Evolutionary conservation across 1,140 invertebrate species (phyloP), one percentile per base, ranked within the genome.

Genomic region (Lucilia sericata): DNA sequence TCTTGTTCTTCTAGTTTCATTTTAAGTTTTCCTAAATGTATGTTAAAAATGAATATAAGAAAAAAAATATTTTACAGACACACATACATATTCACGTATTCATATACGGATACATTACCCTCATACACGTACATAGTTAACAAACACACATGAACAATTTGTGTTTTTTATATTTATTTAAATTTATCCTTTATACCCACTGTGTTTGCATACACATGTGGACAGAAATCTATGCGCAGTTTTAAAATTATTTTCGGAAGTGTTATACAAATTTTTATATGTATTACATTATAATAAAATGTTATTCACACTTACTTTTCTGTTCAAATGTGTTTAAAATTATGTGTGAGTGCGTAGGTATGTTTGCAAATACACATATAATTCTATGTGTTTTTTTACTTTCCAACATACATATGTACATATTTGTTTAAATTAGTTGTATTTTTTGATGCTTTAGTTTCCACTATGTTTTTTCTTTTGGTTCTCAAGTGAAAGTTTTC

Each of bases 361-460:
- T 74, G 14, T 74, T 19, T 25, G n/a, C 21, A 21, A 10, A 30
- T n/a, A n/a, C n/a, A n/a, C 25, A 30, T 30, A 2, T 30, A n/a
- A n/a, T 30, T 30, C 25, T 30, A 3, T 34, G 74, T 74, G 21
- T 30, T 21, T 7, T 42, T 34, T 4, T 74, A 30, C 25, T 34
- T 74, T 21, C 65, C 0, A 3, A 25, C 65, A 74, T 74, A 74
- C 34, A 74, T 30, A 74, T 30, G 9, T 30, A 30, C n/a, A 30
- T 75, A 75, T 76, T 76, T 76, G 74, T 42, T 76, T 76, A 76
- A 76, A 76, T 76, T 76, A 76, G 74, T 76, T 76, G 34, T 36
- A 36, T 76, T 76, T 76, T 36, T 76, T 42, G 2, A n/a, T 76
- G 0, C 34, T 76, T 42, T 42, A 42, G 42, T 42, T 42, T 42